Base-by-base conservation (phyloP, 2,797 vertebrate species). In the Lepus townsendii region DNA sequence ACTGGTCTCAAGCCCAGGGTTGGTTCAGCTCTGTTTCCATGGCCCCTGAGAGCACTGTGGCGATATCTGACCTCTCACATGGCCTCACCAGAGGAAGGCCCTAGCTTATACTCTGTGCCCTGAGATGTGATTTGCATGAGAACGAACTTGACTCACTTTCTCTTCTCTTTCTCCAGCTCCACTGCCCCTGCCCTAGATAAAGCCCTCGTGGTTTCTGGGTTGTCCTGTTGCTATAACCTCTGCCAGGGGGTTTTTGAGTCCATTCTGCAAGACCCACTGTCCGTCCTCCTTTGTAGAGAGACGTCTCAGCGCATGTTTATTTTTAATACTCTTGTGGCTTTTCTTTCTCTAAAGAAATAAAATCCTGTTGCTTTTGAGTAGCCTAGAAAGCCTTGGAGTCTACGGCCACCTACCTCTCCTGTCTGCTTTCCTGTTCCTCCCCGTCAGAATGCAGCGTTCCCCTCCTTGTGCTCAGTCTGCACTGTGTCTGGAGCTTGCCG, bases 291-390 rank as follows among this genome's bases (percentile, higher is more conserved):
- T 27, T 75, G 65, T 24, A 78, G 30, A 26, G n/a, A 14, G 0
- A 72, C 24, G 3, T 32, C 38, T 68, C 22, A 30, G 68, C 20
- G 24, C 32, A 20, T 69, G 7, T 71, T 65, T 30, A 27, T 66
- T 71, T 72, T 30, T 52, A 38, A 73, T 82, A 47, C 16, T 13
- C 9, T 4, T 10, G 0, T 35, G 50, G 9, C 22, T 79, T 88
- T 62, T 27, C 13, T 91, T 27, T 89, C 94, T 26, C 69, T 78
- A 22, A 72, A 85, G 54, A 60, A 32, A 72, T 68, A 83, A 68
- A 62, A 52, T 50, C 22, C 76, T 88, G 17, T 27, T 38, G 27
- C n/a, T 78, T 77, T 38, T 6, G 27, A 83, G 14, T 66, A 19
- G 27, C 47, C 14, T 42, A 12, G 50, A 35, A 32, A 30, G 10